Evolutionary conservation across 2,888 invertebrate genomes (phyloP), one percentile per base, ranked within the genome.

Genomic region (Ptychoptera albimana): DNA sequence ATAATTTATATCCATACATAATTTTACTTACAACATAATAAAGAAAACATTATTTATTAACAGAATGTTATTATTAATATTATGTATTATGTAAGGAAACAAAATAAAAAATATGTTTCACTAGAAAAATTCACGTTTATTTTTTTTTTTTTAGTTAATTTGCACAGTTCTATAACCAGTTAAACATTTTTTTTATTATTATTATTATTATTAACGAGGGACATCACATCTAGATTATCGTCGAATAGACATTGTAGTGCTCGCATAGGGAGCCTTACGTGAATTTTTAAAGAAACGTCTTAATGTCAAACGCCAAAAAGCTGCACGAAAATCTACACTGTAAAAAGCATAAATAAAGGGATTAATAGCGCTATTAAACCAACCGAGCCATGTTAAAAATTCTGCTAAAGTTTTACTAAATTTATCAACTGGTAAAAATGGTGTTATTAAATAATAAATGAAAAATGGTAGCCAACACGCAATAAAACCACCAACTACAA

Each of bases 271-370:
- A 13, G 40, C 32, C 14, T 41, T 41, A 10, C 34, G n/a, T 16
- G 40, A 32, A 6, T 31, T 57, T 48, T 57, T 61, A 44, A 60
- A 64, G 45, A 66, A 57, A 38, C 56, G 55, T 10, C 58, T 52
- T 41, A 62, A 61, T 39, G 88, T 88, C 34, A 88, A 66, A 50
- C 85, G 72, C 86, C 86, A 87, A 57, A 88, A 87, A 0, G 88
- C 87, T 53, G 83, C 73, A 59, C 88, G 74, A 58, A 88, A 88
- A 60, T 88, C 88, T 0, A 82, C 82, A 50, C 86, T 87, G 64
- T 86, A 87, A 60, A 88, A 88, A 11, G 88, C 88, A 57, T 89
- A 89, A 55, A 89, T 89, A 58, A 88, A 87, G 0, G 89, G 88
- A 66, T 89, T 89, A 48, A 89, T 85, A 4, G 87, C 85, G 1